Base-by-base conservation (phyloP, 2,888 invertebrate genomes). In the Hydrotaea diabolus region DNA sequence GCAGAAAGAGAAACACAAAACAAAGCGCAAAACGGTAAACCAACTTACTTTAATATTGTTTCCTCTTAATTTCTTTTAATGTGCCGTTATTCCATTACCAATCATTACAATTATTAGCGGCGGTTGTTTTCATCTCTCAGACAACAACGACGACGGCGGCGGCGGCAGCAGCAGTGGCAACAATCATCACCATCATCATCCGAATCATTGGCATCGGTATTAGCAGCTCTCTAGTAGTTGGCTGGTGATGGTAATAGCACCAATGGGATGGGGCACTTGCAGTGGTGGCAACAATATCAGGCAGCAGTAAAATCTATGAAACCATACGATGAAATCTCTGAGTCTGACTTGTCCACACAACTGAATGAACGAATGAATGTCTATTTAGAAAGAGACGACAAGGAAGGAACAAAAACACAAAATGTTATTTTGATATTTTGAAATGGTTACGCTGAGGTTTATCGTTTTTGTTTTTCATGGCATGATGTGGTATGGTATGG, bases 21-120 rank as follows among this genome's bases (percentile, higher is more conserved):
- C 3, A 39, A 39, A 39, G 39, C 39, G 8, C 39, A 46, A 49
- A 66, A 66, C 39, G n/a, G n/a, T n/a, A n/a, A n/a, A 81, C 79
- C 73, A 85, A 85, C 85, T 85, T 77, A 85, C 82, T 84, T 86
- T 80, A 84, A 78, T 77, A 77, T 75, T 85, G 80, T 82, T 85
- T 85, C 82, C 84, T 86, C 83, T 83, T 82, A 84, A 84, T 75
- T 84, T 86, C 82, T 84, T 82, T 84, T 74, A 79, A 85, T 66
- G 73, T 85, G 79, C 85, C 82, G 85, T 82, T 83, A 85, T 83
- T 78, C 82, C 81, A 85, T 85, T 78, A 85, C 85, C 85, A 83
- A 85, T 82, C 79, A 85, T 82, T 82, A 85, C 74, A 85, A 85
- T 82, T 80, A 85, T 83, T 83, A 82, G 85, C 85, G 85, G 86